Evolutionary conservation across 2,797 vertebrate genomes (phyloP).

Genomic region (Diplodus puntazzo): DNA sequence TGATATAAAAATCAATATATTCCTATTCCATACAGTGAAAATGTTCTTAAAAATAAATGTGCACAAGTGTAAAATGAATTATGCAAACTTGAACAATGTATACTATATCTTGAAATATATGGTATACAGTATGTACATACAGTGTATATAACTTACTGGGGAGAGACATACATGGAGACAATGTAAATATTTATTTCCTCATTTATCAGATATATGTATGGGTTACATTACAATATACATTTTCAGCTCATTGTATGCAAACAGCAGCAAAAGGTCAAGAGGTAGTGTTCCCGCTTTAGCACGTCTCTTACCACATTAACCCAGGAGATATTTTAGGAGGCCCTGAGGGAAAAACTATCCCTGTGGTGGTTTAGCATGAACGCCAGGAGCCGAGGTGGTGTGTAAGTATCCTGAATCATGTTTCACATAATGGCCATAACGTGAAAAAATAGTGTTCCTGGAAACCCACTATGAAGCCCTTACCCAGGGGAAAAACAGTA

Average conservation of each 20-base stretch:
- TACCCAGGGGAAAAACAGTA: not conserved
- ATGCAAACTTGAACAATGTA: too few relatives aligned
- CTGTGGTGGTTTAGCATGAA: constrained; percentile 41
- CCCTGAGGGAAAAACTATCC: constrained; percentile 36
- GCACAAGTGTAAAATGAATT: not conserved
- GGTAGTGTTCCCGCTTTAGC: not conserved
- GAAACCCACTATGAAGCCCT: constrained; percentile 17
- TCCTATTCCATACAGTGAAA: not conserved
- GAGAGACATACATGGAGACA: not conserved
- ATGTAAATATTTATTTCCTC: not conserved
- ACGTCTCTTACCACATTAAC: constrained; percentile 40
- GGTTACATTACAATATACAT: not conserved
- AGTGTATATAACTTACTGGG: not conserved
- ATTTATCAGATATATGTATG: not conserved
- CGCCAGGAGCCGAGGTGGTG: constrained; percentile 7
- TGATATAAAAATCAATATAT: not conserved
- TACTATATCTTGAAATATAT: not conserved
- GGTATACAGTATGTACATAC: too few relatives aligned
- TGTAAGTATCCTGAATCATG: constrained; percentile 29
- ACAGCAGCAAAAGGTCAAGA: constrained; percentile 30
- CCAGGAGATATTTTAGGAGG: constrained; percentile 40
- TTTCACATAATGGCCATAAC: constrained; percentile 49
- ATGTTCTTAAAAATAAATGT: not conserved
- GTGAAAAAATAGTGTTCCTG: constrained; percentile 41
- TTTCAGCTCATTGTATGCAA: constrained; percentile 22